These are phyloP conservation scores for Chloroclysta siterata DNA, from an alignment of 2,888 invertebrate species.

Conservation along the genomic window DNA sequence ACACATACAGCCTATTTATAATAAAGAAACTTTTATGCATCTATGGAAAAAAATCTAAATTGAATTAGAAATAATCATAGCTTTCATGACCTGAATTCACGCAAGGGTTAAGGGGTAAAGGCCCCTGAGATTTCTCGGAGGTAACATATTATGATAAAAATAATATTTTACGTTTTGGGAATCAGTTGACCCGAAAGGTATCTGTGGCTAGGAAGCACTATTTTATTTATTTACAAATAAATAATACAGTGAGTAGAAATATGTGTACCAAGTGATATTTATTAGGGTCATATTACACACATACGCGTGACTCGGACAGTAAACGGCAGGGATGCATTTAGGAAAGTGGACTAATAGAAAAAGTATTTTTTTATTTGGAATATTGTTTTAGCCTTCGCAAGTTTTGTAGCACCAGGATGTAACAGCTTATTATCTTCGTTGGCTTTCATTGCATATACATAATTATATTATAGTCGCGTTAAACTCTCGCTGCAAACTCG, in stretches of 20 bases:
- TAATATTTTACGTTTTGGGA: conserved; percentile 33
- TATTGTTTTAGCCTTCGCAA: no score
- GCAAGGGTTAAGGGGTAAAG: conserved; percentile 11
- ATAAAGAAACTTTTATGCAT: no score
- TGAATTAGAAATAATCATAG: no score
- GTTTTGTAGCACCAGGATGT: no score
- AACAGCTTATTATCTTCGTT: no score
- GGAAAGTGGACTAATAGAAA: background rate
- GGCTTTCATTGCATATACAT: no score
- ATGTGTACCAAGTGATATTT: conserved; percentile 71
- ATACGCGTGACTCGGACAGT: conserved; percentile 61
- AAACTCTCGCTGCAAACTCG: no score
- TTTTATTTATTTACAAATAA: conserved; percentile 44
- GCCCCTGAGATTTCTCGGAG: conserved; percentile 8
- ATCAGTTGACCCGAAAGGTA: conserved; percentile 39
- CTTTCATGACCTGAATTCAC: background rate
- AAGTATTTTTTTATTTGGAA: no score
- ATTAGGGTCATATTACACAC: conserved; percentile 72
- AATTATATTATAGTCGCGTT: no score
- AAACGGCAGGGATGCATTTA: conserved; percentile 43
- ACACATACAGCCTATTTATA: no score
- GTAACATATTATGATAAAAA: conserved; percentile 32
- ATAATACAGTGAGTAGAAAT: conserved; percentile 58
- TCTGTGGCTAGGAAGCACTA: conserved; percentile 39
- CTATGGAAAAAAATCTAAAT: no score